Percentiles rank a stretch among this genome's conserved stretches.
Conservation (phyloP, 2,113 vertebrate species). For the Malurus alboscapulatus region DNA sequence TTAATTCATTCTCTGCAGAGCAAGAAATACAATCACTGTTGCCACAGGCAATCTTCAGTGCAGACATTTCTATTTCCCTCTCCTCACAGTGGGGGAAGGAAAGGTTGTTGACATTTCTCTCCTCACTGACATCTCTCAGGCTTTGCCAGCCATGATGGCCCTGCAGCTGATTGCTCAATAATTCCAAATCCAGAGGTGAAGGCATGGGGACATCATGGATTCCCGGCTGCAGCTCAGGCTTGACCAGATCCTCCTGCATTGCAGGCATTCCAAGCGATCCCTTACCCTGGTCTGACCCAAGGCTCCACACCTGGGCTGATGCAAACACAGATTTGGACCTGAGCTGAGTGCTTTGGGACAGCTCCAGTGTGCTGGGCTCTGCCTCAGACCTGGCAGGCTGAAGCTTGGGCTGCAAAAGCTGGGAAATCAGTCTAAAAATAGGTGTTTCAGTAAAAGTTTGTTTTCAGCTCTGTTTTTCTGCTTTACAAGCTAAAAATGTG, state of each 20-base stretch:
- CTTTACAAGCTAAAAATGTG: background rate
- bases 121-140: background rate
- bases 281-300: background rate
- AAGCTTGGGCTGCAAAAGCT: background rate
- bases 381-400: background rate
- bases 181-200: background rate
- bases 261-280: background rate
- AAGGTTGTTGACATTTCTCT: background rate
- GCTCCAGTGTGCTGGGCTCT: background rate
- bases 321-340: background rate
- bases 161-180: background rate
- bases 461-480: conserved; percentile 30
- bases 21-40: background rate
- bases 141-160: background rate
- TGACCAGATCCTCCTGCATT: accelerated
- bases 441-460: background rate
- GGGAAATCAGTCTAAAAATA: conserved; percentile 40
- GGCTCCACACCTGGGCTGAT: background rate
- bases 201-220: accelerated
- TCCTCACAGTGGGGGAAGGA: background rate
- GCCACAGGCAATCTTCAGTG: background rate
- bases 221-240: background rate
- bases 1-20: background rate
- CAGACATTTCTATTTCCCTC: background rate
- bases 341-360: background rate